These are phyloP conservation scores for Poeciliopsis turneri DNA, from an alignment of 2,797 vertebrate genomes.

Conservation along the genomic window DNA sequence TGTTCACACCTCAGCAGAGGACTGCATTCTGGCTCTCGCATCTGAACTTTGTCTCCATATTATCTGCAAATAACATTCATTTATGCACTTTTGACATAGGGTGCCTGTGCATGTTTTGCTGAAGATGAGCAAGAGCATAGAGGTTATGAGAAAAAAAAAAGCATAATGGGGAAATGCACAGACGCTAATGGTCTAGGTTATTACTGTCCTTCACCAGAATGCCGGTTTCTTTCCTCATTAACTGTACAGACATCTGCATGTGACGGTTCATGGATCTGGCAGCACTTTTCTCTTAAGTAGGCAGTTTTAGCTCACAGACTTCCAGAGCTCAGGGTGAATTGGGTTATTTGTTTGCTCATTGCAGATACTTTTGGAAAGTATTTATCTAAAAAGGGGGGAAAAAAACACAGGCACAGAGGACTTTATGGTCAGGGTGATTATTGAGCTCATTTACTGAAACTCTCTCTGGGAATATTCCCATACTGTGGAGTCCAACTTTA, in stretches of 20 bases:
- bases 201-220: conserved; percentile 23
- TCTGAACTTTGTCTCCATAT: conserved; percentile 63
- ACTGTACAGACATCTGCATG: conserved; percentile 47
- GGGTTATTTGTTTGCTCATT: conserved; percentile 18
- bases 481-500: background rate
- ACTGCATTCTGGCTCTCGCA: conserved; percentile 56
- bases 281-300: conserved; percentile 38
- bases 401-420: conserved; percentile 3
- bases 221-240: conserved; percentile 46
- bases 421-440: conserved; percentile 8
- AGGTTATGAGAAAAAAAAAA: background rate
- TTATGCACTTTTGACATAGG: conserved; percentile 3
- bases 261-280: conserved; percentile 46
- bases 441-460: background rate
- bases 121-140: conserved; percentile 4
- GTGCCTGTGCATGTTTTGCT: background rate
- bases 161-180: conserved; percentile 18
- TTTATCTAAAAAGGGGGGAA: background rate
- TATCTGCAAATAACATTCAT: conserved; percentile 21
- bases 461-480: background rate
- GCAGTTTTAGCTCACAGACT: conserved; percentile 33
- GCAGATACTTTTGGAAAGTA: conserved; percentile 20
- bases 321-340: conserved; percentile 12
- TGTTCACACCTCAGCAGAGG: conserved; percentile 31
- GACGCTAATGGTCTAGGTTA: conserved; percentile 37